Evolutionary conservation across 2,888 invertebrate species (phyloP).

Genomic region (Dione vanillae): DNA sequence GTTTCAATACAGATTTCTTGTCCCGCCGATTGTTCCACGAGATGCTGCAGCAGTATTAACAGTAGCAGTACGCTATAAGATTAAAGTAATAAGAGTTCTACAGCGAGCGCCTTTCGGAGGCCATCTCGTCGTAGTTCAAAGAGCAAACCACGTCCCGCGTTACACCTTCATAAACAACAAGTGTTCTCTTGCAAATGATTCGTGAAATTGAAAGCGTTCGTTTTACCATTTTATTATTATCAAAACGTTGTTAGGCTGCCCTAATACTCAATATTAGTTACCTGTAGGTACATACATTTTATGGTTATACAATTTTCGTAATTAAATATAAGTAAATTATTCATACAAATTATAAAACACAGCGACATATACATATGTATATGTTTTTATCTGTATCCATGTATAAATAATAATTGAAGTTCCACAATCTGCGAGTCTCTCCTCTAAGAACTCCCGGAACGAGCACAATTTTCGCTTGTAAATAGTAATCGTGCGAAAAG

Average conservation of each 20-base stretch:
- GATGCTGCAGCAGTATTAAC: background rate
- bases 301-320: too few relatives aligned
- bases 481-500: conserved; percentile 1
- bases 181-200: conserved; percentile 18
- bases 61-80: background rate
- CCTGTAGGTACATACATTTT: too few relatives aligned
- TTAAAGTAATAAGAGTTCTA: conserved; percentile 15
- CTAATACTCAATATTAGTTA: too few relatives aligned
- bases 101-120: conserved; percentile 5
- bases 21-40: background rate
- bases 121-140: conserved; percentile 19
- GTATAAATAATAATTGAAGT: too few relatives aligned
- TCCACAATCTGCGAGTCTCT: background rate
- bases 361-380: too few relatives aligned
- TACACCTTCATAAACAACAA: conserved; percentile 11
- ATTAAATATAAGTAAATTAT: too few relatives aligned
- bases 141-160: conserved; percentile 12
- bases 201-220: conserved; percentile 14
- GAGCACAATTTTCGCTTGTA: conserved; percentile 1
- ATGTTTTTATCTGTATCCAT: too few relatives aligned
- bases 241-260: too few relatives aligned
- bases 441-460: too few relatives aligned
- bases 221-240: background rate
- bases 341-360: too few relatives aligned
- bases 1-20: background rate